Percentiles rank a stretch among this genome's conserved stretches.
Evolutionary conservation across 2,113 vertebrate species (phyloP).

Genomic region (Mandrillus leucophaeus): DNA sequence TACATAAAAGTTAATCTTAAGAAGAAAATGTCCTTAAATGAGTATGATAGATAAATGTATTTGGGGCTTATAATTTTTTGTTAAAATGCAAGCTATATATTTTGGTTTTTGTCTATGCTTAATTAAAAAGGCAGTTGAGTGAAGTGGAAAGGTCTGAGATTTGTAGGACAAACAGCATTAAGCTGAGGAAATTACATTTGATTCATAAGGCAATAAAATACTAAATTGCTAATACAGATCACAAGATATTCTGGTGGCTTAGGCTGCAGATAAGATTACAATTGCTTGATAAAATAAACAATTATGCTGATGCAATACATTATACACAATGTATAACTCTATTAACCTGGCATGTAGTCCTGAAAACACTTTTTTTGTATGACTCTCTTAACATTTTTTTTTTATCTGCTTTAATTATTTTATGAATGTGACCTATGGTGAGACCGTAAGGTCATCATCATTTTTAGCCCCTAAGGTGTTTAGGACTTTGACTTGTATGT

Average conservation of each 20-base stretch:
- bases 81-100: fast-evolving
- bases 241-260: not conserved
- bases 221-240: not conserved
- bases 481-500: not conserved
- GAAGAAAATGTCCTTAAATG: not conserved
- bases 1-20: not conserved
- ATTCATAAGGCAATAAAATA: not conserved
- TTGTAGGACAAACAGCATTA: not conserved
- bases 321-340: not conserved
- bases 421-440: not conserved
- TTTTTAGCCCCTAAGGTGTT: not conserved
- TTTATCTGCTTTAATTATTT: not conserved
- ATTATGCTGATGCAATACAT: not conserved
- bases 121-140: not conserved
- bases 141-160: not conserved
- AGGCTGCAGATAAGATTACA: not conserved
- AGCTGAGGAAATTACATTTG: not conserved
- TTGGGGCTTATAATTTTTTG: not conserved
- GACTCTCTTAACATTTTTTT: not conserved
- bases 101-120: not conserved
- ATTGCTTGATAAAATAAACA: not conserved
- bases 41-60: not conserved
- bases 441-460: not conserved
- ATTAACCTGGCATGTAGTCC: not conserved
- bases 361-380: not conserved